Evolutionary conservation across 2,888 invertebrate genomes (phyloP).

Genomic region (Eupithecia pulchellata): DNA sequence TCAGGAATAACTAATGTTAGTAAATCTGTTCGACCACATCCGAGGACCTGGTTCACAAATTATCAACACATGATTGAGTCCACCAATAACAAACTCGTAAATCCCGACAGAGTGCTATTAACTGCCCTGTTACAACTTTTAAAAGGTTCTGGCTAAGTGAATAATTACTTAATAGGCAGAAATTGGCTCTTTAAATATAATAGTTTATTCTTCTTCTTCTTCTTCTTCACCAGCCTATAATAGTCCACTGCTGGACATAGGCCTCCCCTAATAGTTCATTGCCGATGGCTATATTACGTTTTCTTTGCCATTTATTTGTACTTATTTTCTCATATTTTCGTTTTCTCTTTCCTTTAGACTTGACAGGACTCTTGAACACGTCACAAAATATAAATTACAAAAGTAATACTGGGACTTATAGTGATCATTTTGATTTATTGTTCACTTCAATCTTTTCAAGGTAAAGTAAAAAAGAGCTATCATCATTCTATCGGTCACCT

Average conservation of each 20-base stretch:
- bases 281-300: not conserved
- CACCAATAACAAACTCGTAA: constrained; percentile 8
- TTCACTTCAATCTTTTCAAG: too few species aligned
- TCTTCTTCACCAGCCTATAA: too few species aligned
- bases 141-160: constrained; percentile 24
- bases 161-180: constrained; percentile 17
- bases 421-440: too few species aligned
- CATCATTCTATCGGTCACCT: too few species aligned
- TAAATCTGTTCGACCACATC: not conserved
- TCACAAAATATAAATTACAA: too few species aligned
- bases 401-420: too few species aligned
- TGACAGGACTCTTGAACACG: too few species aligned
- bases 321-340: not conserved
- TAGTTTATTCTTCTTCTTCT: too few species aligned
- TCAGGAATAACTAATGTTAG: not conserved
- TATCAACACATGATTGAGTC: constrained; percentile 6
- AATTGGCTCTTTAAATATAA: constrained; percentile 7
- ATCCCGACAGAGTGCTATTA: not conserved
- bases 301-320: not conserved
- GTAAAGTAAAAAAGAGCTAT: too few species aligned
- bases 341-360: too few species aligned
- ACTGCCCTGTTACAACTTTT: constrained; percentile 17
- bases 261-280: constrained; percentile 8
- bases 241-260: too few species aligned
- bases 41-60: constrained; percentile 1